Percentiles rank a stretch among this genome's conserved stretches.
Evolutionary conservation across 1,140 invertebrate genomes (phyloP).

Genomic region (Onthophagus taurus): DNA sequence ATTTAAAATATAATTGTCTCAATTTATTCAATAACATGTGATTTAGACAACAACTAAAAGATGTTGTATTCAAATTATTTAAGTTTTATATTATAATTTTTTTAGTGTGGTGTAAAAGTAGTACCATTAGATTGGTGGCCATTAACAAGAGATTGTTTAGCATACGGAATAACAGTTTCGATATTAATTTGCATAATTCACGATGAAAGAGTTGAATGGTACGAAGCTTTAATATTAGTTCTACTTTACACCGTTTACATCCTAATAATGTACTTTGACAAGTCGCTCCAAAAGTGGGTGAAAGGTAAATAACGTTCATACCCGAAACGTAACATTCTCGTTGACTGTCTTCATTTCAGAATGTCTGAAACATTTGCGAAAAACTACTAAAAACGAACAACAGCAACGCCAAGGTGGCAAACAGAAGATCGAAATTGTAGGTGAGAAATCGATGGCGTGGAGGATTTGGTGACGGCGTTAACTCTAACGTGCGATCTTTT

Average conservation of each 20-base stretch:
- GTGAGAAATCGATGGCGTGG: constrained; percentile 12
- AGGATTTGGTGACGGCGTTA: not conserved
- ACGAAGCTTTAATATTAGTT: constrained; percentile 73
- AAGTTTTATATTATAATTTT: no score
- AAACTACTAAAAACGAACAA: no score
- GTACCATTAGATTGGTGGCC: constrained; percentile 90
- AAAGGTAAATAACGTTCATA: constrained; percentile 49
- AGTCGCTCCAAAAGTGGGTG: constrained; percentile 69
- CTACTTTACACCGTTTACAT: constrained; percentile 76
- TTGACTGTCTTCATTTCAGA: no score
- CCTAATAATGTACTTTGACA: constrained; percentile 76
- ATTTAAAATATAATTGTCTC: no score
- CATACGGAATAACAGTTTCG: constrained; percentile 81
- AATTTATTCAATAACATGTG: no score
- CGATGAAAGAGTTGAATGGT: constrained; percentile 85
- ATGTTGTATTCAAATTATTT: no score
- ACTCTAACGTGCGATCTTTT: constrained; percentile 3
- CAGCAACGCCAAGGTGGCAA: constrained; percentile 5
- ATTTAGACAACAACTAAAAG: no score
- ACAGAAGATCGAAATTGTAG: constrained; percentile 18
- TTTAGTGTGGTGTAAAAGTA: constrained; percentile 49
- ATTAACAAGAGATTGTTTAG: constrained; percentile 79
- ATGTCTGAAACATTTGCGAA: no score
- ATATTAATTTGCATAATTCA: constrained; percentile 84
- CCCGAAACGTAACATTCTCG: no score